Base-by-base conservation (phyloP, 2,888 invertebrate genomes). In the Polylopha cassiicola region DNA sequence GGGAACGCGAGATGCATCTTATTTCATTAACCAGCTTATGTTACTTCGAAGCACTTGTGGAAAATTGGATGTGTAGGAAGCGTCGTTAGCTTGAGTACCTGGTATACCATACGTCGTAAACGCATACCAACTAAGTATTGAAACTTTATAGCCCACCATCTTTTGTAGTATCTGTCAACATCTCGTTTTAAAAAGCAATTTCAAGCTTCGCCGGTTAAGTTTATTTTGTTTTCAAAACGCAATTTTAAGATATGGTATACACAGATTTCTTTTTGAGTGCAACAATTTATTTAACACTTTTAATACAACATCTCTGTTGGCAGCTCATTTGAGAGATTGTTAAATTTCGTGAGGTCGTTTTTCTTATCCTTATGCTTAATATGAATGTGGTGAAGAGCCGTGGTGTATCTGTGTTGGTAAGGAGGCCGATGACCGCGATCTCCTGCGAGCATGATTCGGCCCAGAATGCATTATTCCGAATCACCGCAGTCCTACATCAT, bases 401-500 rank as follows among this genome's bases (percentile, higher is more conserved):
- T 43, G 39, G 51, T 43, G 47, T 47, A 44, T 53, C 59, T 64
- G 67, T 54, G 58, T 59, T 57, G 53, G 58, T 58, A 70, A 65
- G 64, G 60, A 67, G 79, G 80, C 65, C 77, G 61, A 58, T 71
- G 84, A 73, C 84, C 76, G 63, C 68, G 48, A 63, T 72, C 76
- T 58, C 65, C 58, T 61, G 69, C 63, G 63, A 58, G 51, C 58
- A 56, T 58, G 70, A 72, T 76, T 76, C 73, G 75, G 69, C 71
- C 72, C 74, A 77, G 75, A 78, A 80, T 79, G 74, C 69, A 71
- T 78, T 72, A 76, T 72, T 67, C 58, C 56, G 66, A 71, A 70
- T 68, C 62, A 66, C 61, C 55, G 61, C 73, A 72, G 65, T 64
- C 71, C 76, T 73, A 64, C 72, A 75, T 74, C 71, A 73, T 72